These are phyloP conservation scores for Drosophila setosimentum DNA, from an alignment of 2,888 invertebrate species.

Conservation along the genomic window DNA sequence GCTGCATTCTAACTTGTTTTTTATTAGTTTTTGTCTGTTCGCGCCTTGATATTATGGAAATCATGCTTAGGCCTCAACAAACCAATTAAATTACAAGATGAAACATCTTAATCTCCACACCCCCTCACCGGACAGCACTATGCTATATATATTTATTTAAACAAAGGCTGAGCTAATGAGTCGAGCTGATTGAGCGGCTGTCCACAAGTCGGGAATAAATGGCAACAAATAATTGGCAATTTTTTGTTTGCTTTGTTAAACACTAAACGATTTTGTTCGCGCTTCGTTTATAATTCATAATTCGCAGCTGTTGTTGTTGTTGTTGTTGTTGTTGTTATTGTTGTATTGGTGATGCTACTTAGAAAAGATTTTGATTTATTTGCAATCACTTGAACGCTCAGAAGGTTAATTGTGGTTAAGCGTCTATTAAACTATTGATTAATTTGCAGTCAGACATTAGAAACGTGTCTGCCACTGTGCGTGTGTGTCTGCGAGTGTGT, in stretches of 20 bases:
- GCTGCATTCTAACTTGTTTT: background rate
- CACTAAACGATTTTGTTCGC: conserved; percentile 71
- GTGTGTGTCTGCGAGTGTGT: background rate
- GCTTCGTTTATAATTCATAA: conserved; percentile 64
- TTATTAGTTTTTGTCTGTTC: background rate
- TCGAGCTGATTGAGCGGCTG: conserved; percentile 23
- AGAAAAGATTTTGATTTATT: conserved; percentile 68
- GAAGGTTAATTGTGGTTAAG: conserved; percentile 76
- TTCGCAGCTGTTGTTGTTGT: conserved; percentile 42
- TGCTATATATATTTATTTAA: conserved; percentile 31
- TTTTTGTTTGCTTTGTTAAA: conserved; percentile 29
- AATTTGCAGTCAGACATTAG: conserved; percentile 57
- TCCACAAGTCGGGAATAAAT: conserved; percentile 48
- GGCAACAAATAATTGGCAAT: conserved; percentile 66
- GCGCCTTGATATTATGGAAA: conserved; percentile 71
- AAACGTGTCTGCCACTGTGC: conserved; percentile 10
- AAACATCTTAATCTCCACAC: background rate
- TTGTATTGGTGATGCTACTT: conserved; percentile 36
- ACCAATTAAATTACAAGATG: conserved; percentile 51
- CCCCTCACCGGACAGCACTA: background rate
- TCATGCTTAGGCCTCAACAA: conserved; percentile 33
- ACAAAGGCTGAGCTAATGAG: conserved; percentile 52
- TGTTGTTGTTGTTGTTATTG: conserved; percentile 25
- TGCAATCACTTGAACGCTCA: conserved; percentile 67
- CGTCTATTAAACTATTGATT: conserved; percentile 71